phyloP scores from a whole-genome alignment of 1,140 invertebrate genomes.

The Aethina tumida region DNA sequence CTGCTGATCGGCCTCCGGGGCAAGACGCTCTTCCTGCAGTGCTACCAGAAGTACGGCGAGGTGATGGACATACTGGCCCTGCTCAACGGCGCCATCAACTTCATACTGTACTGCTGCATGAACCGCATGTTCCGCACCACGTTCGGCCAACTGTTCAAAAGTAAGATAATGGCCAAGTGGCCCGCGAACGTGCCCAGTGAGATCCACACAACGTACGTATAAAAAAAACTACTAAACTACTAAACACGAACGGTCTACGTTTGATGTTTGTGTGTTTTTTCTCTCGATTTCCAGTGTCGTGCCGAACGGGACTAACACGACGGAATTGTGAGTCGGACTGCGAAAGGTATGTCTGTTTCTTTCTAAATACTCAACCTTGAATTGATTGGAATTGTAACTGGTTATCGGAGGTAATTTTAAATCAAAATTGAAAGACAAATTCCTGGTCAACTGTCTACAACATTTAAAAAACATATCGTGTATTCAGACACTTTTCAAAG shows the following conservation, averaged over 20 bases:
- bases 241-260: background rate
- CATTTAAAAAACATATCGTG: too few relatives aligned
- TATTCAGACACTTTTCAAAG: too few relatives aligned
- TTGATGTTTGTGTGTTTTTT: constrained; percentile 1
- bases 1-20: constrained; percentile 62
- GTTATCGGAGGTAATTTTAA: too few relatives aligned
- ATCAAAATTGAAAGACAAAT: too few relatives aligned
- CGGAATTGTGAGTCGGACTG: constrained; percentile 1
- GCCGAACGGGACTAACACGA: constrained; percentile 6
- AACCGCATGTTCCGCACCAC: constrained; percentile 83
- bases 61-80: constrained; percentile 87
- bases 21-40: constrained; percentile 60
- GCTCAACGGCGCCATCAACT: constrained; percentile 87
- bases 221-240: background rate
- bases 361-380: too few relatives aligned
- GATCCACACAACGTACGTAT: constrained; percentile 46
- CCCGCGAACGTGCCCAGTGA: constrained; percentile 27
- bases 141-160: constrained; percentile 62
- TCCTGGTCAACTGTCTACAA: too few relatives aligned
- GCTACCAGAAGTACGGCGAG: constrained; percentile 74
- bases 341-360: too few relatives aligned
- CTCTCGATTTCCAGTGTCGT: constrained; percentile 3
- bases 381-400: too few relatives aligned
- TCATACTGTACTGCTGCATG: constrained; percentile 92
- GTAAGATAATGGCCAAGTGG: constrained; percentile 34